Evolutionary conservation across 2,113 vertebrate genomes (phyloP).

Genomic region (Myodes glareolus): DNA sequence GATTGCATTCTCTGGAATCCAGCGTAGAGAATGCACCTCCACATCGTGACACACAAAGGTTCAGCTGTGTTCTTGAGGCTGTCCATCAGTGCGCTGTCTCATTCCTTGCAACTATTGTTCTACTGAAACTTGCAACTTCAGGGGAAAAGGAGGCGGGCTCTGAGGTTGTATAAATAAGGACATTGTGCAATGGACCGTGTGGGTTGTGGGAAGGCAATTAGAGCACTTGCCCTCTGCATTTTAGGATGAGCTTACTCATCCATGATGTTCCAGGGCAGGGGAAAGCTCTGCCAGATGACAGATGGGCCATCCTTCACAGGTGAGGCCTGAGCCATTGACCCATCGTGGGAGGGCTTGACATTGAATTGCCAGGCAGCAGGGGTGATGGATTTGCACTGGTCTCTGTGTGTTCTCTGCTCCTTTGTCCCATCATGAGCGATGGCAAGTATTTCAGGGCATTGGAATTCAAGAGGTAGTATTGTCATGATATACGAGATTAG

Average conservation of each 20-base stretch:
- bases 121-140: slow-evolving; percentile 1
- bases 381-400: slow-evolving; percentile 35
- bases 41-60: background rate
- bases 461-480: background rate
- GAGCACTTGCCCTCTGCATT: background rate
- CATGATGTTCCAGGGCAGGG: slow-evolving; percentile 49
- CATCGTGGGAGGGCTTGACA: background rate
- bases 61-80: background rate
- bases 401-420: background rate
- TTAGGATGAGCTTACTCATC: slow-evolving; percentile 41
- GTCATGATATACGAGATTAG: background rate
- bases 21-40: background rate
- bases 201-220: slow-evolving; percentile 20
- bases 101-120: background rate
- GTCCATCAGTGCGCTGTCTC: background rate
- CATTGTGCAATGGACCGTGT: slow-evolving; percentile 44
- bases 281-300: slow-evolving; percentile 44
- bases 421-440: background rate
- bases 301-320: slow-evolving; percentile 38
- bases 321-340: slow-evolving; percentile 6
- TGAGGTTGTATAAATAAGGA: slow-evolving; percentile 46
- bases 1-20: background rate
- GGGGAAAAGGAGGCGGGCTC: background rate
- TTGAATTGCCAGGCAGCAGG: background rate
- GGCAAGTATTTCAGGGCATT: background rate